A percentile compares a stretch with the other conserved stretches of the same genome.
Evolutionary conservation across 1,140 invertebrate genomes (phyloP).

Genomic region (Metopolophium dirhodum): DNA sequence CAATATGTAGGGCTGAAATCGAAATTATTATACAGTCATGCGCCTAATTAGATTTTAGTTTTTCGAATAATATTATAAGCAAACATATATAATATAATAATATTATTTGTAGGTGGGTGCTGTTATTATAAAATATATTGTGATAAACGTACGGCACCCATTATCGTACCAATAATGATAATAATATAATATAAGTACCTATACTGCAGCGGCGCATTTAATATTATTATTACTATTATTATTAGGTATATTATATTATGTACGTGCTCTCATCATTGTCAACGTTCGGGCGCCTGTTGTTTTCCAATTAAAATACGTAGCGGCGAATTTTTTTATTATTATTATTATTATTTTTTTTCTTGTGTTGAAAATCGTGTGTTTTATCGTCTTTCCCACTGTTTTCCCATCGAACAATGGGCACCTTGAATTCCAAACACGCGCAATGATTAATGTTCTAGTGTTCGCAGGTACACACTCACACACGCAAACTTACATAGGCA

Average conservation of each 20-base stretch:
- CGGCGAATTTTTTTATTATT: background rate
- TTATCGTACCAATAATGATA: background rate
- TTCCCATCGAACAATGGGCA: conserved; percentile 36
- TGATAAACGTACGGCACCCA: background rate
- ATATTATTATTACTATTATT: background rate
- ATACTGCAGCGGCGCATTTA: background rate
- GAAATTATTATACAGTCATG: background rate
- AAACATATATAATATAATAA: background rate
- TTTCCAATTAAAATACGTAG: conserved; percentile 38
- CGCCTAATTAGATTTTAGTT: background rate
- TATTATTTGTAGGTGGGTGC: background rate
- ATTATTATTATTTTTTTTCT: background rate
- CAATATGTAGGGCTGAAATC: no score
- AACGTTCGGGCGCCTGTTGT: conserved; percentile 32
- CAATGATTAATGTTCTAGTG: conserved; percentile 28
- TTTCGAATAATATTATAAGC: background rate
- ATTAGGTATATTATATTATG: conserved; percentile 15
- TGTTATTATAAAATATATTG: background rate
- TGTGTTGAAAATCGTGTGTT: conserved; percentile 26
- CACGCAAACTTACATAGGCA: background rate
- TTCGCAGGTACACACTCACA: background rate
- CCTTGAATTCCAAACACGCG: conserved; percentile 39
- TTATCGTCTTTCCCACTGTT: conserved; percentile 40
- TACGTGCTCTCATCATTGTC: background rate
- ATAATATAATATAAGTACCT: background rate